These are phyloP conservation scores for Drosophila sturtevanti DNA, from an alignment of 1,140 invertebrate genomes.

Conservation along the genomic window DNA sequence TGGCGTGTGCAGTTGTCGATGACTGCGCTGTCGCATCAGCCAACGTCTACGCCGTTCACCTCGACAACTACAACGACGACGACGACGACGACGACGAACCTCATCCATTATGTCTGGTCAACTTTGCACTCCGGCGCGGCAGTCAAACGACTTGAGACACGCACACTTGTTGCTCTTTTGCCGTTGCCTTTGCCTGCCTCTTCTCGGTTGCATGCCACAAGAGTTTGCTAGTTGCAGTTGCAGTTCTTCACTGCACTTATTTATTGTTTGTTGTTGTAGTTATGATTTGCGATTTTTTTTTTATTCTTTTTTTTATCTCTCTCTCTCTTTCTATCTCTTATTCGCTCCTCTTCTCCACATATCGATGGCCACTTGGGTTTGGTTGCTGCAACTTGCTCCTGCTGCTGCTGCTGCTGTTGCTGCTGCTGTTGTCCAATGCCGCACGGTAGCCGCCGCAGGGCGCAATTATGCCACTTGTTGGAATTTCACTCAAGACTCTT, in stretches of 20 bases:
- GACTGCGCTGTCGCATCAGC: slow-evolving; percentile 51
- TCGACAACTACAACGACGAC: slow-evolving; percentile 1
- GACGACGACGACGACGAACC: slow-evolving; percentile 8
- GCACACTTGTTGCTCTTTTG: slow-evolving; percentile 75
- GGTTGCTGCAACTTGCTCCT: not conserved
- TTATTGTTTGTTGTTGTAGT: slow-evolving; percentile 79
- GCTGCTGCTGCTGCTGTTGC: not conserved
- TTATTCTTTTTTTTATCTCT: not conserved
- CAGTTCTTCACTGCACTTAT: slow-evolving; percentile 55
- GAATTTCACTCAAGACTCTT: slow-evolving; percentile 69
- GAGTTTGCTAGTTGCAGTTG: slow-evolving; percentile 39
- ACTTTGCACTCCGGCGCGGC: slow-evolving; percentile 67
- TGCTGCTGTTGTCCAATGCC: slow-evolving; percentile 45
- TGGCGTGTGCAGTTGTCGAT: slow-evolving; percentile 65
- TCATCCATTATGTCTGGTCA: slow-evolving; percentile 63
- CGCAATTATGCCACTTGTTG: slow-evolving; percentile 80
- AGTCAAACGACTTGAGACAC: slow-evolving; percentile 77
- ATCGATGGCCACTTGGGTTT: slow-evolving; percentile 50
- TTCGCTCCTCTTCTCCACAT: slow-evolving; percentile 25
- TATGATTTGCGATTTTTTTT: slow-evolving; percentile 78
- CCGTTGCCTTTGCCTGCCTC: slow-evolving; percentile 37
- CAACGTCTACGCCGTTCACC: not conserved
- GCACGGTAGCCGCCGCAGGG: slow-evolving; percentile 77
- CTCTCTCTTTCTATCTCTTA: not conserved
- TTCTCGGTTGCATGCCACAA: slow-evolving; percentile 30